Percentiles rank a stretch among this genome's conserved stretches.
phyloP scores from a whole-genome alignment of 2,113 vertebrate species.

The Tinamus guttatus region DNA sequence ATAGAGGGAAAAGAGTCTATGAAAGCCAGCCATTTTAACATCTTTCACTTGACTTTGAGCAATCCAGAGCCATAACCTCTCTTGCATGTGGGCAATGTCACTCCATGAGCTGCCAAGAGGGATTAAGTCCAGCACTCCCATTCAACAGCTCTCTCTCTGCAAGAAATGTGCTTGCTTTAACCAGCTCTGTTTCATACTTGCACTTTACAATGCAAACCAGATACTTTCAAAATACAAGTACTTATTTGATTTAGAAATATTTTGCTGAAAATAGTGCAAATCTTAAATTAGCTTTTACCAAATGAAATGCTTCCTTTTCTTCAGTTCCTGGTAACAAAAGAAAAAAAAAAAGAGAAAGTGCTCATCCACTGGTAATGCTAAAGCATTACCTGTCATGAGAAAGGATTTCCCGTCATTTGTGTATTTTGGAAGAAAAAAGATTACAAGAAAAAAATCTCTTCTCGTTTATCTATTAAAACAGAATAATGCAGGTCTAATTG shows the following conservation, averaged over 20 bases:
- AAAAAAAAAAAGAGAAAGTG: not conserved
- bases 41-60: not conserved
- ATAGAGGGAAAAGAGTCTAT: not conserved
- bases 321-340: not conserved
- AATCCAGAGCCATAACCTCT: not conserved
- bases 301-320: not conserved
- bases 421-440: not conserved
- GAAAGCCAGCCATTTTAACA: not conserved
- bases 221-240: not conserved
- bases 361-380: not conserved
- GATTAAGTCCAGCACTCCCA: not conserved
- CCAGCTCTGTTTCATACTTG: not conserved
- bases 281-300: not conserved
- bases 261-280: not conserved
- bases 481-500: not conserved
- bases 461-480: not conserved
- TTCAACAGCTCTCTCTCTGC: not conserved
- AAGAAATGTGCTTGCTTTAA: not conserved
- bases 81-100: not conserved
- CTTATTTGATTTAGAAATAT: not conserved
- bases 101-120: not conserved
- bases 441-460: not conserved
- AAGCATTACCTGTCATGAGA: not conserved
- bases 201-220: not conserved
- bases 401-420: not conserved